A percentile compares a stretch with the other conserved stretches of the same genome.
Evolutionary conservation across 2,113 vertebrate genomes (phyloP).

Genomic region (Bubo blakistoni): DNA sequence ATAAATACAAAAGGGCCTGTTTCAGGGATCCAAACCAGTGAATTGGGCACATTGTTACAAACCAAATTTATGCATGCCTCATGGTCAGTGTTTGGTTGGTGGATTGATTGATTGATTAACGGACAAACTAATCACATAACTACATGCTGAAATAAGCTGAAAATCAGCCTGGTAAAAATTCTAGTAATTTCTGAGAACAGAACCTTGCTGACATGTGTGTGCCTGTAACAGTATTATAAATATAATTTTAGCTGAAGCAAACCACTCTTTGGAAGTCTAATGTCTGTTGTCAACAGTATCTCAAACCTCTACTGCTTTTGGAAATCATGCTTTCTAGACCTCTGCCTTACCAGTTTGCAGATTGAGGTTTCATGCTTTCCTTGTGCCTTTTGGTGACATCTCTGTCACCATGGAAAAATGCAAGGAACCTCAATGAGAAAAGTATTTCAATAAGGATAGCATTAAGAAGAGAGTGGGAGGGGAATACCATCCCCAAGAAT

Average conservation of each 20-base stretch:
- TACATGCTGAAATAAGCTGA: not conserved
- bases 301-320: not conserved
- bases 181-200: not conserved
- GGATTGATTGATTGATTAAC: not conserved
- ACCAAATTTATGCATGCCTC: not conserved
- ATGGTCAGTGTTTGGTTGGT: not conserved
- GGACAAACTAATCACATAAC: not conserved
- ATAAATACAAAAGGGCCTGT: not conserved
- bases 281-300: not conserved
- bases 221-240: not conserved
- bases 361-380: not conserved
- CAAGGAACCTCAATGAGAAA: not conserved
- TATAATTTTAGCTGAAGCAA: not conserved
- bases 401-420: not conserved
- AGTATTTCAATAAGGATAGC: not conserved
- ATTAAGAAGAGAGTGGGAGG: not conserved
- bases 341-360: not conserved
- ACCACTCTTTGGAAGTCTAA: not conserved
- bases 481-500: not conserved
- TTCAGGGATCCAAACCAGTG: not conserved
- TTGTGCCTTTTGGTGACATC: not conserved
- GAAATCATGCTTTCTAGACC: not conserved
- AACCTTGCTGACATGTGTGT: fast-evolving
- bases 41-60: fast-evolving
- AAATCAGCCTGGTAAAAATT: not conserved